These are phyloP conservation scores for Oncorhynchus keta DNA, from an alignment of 2,113 vertebrate genomes.

Conservation along the genomic window DNA sequence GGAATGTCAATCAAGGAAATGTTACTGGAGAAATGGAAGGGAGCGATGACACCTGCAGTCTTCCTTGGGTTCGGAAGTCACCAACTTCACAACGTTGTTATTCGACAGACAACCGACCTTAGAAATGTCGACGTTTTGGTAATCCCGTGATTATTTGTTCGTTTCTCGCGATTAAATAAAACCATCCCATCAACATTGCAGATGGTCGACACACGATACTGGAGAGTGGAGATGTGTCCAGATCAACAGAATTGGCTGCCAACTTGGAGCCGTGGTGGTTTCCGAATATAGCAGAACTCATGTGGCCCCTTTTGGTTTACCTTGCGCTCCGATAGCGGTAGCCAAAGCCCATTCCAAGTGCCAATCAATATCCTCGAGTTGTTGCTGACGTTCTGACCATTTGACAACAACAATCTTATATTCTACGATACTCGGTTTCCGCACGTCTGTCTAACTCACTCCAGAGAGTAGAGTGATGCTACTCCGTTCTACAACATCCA, in stretches of 20 bases:
- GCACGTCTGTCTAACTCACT: conserved; percentile 6
- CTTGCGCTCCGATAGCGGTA: conserved; percentile 9
- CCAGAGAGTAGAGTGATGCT: conserved; percentile 3
- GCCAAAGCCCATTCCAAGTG: conserved; percentile 12
- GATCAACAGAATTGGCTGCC: conserved; percentile 1
- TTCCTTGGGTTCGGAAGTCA: neutral
- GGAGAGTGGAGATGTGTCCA: neutral
- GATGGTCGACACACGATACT: neutral
- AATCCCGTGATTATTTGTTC: conserved; percentile 40
- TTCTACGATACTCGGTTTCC: conserved; percentile 4
- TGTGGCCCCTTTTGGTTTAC: neutral
- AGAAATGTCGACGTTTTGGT: conserved; percentile 19
- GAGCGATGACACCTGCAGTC: neutral
- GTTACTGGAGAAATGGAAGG: neutral
- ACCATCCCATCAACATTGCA: conserved; percentile 39
- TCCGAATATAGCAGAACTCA: neutral
- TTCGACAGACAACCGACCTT: conserved; percentile 9
- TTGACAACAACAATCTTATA: conserved; percentile 18
- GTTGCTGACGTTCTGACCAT: neutral
- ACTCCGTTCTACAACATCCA: conserved; percentile 24
- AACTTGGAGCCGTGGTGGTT: neutral
- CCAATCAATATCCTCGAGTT: conserved; percentile 9
- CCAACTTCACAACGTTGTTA: neutral
- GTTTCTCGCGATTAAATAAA: neutral
- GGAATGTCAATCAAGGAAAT: conserved; percentile 7